Evolutionary conservation across 2,888 invertebrate genomes (phyloP).

Genomic region (Melikaiella ostensackeni): DNA sequence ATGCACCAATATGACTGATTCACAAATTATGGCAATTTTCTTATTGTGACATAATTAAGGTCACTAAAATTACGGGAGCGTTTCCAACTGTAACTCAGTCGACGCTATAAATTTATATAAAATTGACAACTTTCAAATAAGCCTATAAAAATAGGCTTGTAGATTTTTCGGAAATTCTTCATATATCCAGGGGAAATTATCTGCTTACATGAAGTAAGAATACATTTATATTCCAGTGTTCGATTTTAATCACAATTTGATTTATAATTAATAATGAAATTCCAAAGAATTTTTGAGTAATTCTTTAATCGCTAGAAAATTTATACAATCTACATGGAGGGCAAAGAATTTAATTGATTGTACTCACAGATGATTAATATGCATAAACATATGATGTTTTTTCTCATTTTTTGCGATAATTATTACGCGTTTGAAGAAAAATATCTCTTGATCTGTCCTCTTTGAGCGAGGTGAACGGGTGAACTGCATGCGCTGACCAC

Average conservation of each 20-base stretch:
- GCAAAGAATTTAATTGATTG: neutral
- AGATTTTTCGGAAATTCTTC: neutral
- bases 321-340: neutral
- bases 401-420: neutral
- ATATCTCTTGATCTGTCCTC: neutral
- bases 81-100: neutral
- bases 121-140: neutral
- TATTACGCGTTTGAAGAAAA: neutral
- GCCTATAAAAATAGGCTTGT: neutral
- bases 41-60: conserved; percentile 35
- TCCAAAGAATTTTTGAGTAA: no score
- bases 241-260: no score
- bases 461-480: neutral
- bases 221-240: neutral
- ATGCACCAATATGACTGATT: conserved; percentile 32
- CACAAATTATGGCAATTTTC: conserved; percentile 39
- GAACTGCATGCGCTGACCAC: neutral
- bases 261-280: no score
- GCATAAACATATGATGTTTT: neutral
- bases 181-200: neutral
- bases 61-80: conserved; percentile 17
- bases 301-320: neutral
- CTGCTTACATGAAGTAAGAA: neutral
- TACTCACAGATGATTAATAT: neutral
- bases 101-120: neutral